These are phyloP conservation scores for Conchocele bisecta DNA, from an alignment of 2,888 invertebrate genomes.

Conservation along the genomic window DNA sequence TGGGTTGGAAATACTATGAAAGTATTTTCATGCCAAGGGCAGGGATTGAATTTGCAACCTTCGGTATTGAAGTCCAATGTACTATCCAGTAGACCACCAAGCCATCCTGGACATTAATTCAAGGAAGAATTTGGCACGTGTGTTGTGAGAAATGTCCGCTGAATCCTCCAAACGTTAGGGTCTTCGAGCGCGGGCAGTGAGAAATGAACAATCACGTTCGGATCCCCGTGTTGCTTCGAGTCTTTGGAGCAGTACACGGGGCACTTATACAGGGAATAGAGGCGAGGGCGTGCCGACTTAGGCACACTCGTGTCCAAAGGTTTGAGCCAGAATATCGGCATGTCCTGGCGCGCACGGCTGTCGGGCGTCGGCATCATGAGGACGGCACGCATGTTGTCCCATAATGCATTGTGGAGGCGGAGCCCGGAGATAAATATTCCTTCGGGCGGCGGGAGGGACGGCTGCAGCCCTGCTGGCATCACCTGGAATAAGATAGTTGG, in stretches of 20 bases:
- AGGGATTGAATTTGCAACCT: no score
- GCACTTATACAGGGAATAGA: constrained; percentile 65
- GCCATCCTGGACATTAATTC: no score
- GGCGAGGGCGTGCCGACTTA: constrained; percentile 17
- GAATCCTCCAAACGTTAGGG: constrained; percentile 68
- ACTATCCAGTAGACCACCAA: no score
- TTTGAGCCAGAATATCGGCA: constrained; percentile 77
- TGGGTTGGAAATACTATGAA: no score
- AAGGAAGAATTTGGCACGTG: no score
- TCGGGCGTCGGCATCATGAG: constrained; percentile 66
- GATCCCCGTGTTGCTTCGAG: constrained; percentile 60
- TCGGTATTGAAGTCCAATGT: no score
- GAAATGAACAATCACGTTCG: constrained; percentile 64
- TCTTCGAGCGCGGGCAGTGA: constrained; percentile 65
- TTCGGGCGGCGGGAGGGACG: constrained; percentile 66
- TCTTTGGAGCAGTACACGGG: constrained; percentile 68
- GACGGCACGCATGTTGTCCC: constrained; percentile 70
- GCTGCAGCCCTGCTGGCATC: constrained; percentile 70
- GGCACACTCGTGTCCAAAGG: constrained; percentile 60
- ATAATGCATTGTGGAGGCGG: constrained; percentile 75
- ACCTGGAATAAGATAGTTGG: no score
- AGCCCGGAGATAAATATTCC: constrained; percentile 76
- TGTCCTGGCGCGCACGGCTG: constrained; percentile 47
- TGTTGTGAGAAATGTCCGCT: constrained; percentile 65
- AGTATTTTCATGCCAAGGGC: no score